Conservation (phyloP, 2,888 invertebrate species). For the Clitarchus hookeri region DNA sequence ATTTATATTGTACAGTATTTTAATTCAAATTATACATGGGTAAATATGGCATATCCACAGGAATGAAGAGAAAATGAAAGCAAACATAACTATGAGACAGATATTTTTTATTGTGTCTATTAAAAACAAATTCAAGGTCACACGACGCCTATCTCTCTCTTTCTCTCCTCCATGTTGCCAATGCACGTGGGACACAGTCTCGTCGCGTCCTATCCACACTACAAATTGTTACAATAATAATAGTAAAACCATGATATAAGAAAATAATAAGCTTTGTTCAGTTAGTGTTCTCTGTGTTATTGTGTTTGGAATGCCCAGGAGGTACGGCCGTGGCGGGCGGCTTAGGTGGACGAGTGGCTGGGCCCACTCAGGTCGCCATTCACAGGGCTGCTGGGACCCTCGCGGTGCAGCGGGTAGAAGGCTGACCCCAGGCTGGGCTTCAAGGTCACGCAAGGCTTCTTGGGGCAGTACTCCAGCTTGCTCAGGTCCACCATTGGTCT, state of each 20-base stretch:
- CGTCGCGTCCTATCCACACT: background rate
- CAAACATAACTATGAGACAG: background rate
- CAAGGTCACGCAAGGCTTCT: constrained; percentile 70
- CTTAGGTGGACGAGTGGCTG: constrained; percentile 11
- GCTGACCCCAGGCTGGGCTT: constrained; percentile 80
- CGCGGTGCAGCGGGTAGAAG: constrained; percentile 70
- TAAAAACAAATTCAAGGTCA: constrained; percentile 14
- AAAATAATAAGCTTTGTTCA: constrained; percentile 17
- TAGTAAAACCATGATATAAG: constrained; percentile 14
- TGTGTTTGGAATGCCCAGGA: constrained; percentile 22
- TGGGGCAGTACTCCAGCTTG: constrained; percentile 55
- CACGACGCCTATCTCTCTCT: constrained; percentile 14
- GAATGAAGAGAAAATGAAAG: background rate
- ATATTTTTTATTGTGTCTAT: constrained; percentile 10
- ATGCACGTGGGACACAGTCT: background rate
- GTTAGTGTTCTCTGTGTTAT: constrained; percentile 19
- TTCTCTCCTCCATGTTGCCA: background rate
- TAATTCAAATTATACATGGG: too few relatives aligned
- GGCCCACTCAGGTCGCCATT: constrained; percentile 35
- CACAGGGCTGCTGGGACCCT: constrained; percentile 47
- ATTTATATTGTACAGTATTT: too few relatives aligned
- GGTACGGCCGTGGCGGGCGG: constrained; percentile 21
- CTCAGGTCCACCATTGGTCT: constrained; percentile 57
- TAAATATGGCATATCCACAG: background rate
- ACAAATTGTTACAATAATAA: constrained; percentile 8